Percentiles rank a stretch among this genome's conserved stretches.
phyloP scores from a whole-genome alignment of 2,888 invertebrate genomes.

The Drosophila heteroneura region DNA sequence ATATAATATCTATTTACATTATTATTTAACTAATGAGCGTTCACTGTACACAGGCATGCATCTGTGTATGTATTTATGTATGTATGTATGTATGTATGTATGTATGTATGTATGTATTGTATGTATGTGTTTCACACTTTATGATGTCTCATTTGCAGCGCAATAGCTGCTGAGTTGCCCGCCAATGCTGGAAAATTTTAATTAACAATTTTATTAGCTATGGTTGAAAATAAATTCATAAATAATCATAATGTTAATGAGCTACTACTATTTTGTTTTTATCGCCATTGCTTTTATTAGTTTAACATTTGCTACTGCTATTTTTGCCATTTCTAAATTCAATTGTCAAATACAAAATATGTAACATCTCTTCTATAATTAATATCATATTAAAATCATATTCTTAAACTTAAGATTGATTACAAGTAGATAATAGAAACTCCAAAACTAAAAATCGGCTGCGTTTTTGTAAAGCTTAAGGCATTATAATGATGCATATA shows the following conservation, averaged over 20 bases:
- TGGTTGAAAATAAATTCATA: slow-evolving; percentile 74
- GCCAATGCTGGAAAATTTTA: slow-evolving; percentile 74
- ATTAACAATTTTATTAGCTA: slow-evolving; percentile 79
- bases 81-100: neutral
- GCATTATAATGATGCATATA: neutral
- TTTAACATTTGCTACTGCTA: slow-evolving; percentile 43
- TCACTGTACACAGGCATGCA: neutral
- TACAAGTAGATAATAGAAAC: neutral
- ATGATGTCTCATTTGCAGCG: slow-evolving; percentile 52
- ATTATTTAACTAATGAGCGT: neutral
- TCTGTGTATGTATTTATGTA: neutral
- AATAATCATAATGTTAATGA: slow-evolving; percentile 69
- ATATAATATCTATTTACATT: neutral
- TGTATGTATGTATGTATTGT: neutral
- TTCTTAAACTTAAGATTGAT: neutral
- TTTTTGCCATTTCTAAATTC: slow-evolving; percentile 42
- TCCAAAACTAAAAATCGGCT: neutral
- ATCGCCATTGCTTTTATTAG: slow-evolving; percentile 40
- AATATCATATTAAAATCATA: neutral
- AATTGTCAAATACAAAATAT: slow-evolving; percentile 45
- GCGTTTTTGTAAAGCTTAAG: neutral
- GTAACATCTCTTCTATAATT: neutral
- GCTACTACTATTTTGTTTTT: slow-evolving; percentile 57
- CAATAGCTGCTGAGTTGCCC: slow-evolving; percentile 57
- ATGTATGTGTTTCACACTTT: slow-evolving; percentile 32